A percentile compares a stretch with the other conserved stretches of the same genome.
Conservation (phyloP, 2,113 vertebrate species). For the Pterocles orientalis region DNA sequence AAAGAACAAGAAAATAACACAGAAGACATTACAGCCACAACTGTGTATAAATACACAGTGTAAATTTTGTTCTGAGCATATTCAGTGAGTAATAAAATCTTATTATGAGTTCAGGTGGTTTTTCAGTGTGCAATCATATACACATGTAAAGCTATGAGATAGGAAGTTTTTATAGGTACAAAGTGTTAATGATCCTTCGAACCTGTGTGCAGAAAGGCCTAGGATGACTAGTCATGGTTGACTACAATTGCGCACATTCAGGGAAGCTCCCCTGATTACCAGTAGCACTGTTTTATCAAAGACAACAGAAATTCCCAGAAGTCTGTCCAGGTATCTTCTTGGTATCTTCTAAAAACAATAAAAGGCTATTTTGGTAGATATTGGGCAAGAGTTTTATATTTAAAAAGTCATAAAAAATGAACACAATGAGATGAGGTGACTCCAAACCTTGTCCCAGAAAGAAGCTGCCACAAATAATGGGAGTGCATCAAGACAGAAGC, state of each 20-base stretch:
- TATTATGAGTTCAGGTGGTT: not conserved
- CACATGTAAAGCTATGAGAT: not conserved
- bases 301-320: not conserved
- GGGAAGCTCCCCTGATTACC: not conserved
- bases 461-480: not conserved
- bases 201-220: not conserved
- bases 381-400: not conserved
- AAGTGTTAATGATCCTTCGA: not conserved
- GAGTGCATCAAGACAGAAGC: not conserved
- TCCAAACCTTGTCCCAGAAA: not conserved
- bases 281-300: not conserved
- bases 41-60: not conserved
- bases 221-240: not conserved
- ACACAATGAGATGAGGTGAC: not conserved
- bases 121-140: not conserved
- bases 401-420: not conserved
- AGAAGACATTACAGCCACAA: not conserved
- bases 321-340: not conserved
- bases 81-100: not conserved
- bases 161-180: not conserved
- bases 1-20: not conserved
- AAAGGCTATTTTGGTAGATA: not conserved
- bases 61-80: not conserved
- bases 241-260: rapidly evolving
- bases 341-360: not conserved